A percentile compares a stretch with the other conserved stretches of the same genome.
Conservation (phyloP, 2,113 vertebrate species). For the Atractosteus spatula region DNA sequence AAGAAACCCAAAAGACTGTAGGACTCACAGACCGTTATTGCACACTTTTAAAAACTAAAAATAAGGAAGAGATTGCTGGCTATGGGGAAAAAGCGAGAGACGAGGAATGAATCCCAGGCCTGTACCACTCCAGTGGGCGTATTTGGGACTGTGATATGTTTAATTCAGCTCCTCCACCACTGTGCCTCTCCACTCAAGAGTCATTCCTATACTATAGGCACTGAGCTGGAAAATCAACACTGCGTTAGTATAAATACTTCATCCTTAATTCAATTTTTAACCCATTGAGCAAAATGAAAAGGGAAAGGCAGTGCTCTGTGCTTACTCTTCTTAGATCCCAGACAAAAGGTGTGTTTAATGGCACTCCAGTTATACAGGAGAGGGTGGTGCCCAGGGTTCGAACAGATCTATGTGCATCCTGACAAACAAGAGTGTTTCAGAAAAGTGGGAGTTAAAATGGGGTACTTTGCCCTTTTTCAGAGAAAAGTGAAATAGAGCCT, state of each 20-base stretch:
- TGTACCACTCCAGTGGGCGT: not conserved
- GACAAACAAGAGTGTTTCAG: constrained; percentile 21
- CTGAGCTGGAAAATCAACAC: constrained; percentile 31
- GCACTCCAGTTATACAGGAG: constrained; percentile 24
- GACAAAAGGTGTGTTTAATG: too few species aligned
- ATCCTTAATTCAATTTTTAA: constrained; percentile 40
- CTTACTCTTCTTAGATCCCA: too few species aligned
- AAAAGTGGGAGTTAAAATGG: too few species aligned
- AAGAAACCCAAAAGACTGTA: too few species aligned
- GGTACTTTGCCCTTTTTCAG: too few species aligned
- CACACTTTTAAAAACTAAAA: too few species aligned
- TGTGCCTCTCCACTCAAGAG: not conserved
- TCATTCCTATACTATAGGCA: not conserved
- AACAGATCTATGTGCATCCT: constrained; percentile 50
- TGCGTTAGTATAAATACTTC: constrained; percentile 38
- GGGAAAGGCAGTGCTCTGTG: too few species aligned
- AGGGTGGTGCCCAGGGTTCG: constrained; percentile 13
- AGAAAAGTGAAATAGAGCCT: too few species aligned
- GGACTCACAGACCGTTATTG: too few species aligned
- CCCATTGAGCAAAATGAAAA: constrained; percentile 9
- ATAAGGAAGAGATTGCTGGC: too few species aligned
- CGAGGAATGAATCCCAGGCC: not conserved
- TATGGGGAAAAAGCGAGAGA: constrained; percentile 15
- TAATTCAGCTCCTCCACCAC: not conserved
- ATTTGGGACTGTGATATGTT: not conserved